A percentile compares a stretch with the other conserved stretches of the same genome.
phyloP scores from a whole-genome alignment of 2,888 invertebrate species.

The Hirtodrosophila duncani region DNA sequence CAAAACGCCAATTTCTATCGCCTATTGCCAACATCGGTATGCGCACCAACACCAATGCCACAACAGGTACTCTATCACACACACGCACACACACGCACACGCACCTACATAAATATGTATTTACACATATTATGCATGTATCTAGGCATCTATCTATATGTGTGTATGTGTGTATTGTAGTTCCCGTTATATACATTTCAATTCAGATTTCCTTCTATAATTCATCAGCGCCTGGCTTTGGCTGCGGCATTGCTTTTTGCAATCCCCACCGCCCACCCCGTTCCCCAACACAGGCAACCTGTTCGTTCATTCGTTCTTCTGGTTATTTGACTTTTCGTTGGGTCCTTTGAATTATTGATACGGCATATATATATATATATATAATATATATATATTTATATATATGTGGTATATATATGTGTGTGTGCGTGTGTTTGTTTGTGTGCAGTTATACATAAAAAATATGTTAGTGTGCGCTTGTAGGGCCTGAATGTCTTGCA shows the following conservation, averaged over 20 bases:
- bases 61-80: too few species aligned
- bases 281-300: background rate
- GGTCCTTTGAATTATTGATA: slow-evolving; percentile 64
- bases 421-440: slow-evolving; percentile 11
- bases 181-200: slow-evolving; percentile 55
- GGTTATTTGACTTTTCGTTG: slow-evolving; percentile 44
- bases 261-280: slow-evolving; percentile 2
- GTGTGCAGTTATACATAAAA: background rate
- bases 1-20: too few species aligned
- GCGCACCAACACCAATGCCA: too few species aligned
- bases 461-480: slow-evolving; percentile 1
- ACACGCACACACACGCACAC: too few species aligned
- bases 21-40: too few species aligned
- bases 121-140: slow-evolving; percentile 2
- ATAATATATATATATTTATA: too few species aligned
- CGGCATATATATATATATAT: slow-evolving; percentile 19
- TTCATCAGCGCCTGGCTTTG: slow-evolving; percentile 45
- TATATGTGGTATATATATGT: slow-evolving; percentile 24
- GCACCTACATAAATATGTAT: slow-evolving; percentile 11
- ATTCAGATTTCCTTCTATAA: slow-evolving; percentile 64
- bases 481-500: slow-evolving; percentile 35
- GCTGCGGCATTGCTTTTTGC: slow-evolving; percentile 19
- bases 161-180: slow-evolving; percentile 7
- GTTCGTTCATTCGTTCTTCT: slow-evolving; percentile 8
- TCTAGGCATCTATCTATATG: slow-evolving; percentile 4